Evolutionary conservation across 1,140 invertebrate species (phyloP).

Genomic region (Drosophila leontia): DNA sequence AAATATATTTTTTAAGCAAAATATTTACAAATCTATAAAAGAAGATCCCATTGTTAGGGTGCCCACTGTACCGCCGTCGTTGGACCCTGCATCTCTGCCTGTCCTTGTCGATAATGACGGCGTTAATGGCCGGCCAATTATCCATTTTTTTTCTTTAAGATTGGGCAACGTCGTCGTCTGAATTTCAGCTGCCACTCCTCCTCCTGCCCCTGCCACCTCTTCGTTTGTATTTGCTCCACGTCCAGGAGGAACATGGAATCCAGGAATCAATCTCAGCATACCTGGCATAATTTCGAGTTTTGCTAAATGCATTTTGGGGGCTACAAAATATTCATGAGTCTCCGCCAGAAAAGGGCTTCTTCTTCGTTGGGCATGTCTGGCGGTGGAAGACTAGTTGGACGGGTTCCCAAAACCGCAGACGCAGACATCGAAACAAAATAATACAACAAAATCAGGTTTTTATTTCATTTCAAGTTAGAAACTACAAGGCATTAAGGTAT

Average conservation of each 20-base stretch:
- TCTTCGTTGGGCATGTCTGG: conserved; percentile 25
- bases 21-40: neutral
- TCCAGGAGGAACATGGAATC: conserved; percentile 16
- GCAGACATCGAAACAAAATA: conserved; percentile 2
- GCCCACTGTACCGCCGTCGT: neutral
- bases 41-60: neutral
- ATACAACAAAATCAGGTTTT: neutral
- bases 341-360: conserved; percentile 37
- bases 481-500: neutral
- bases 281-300: conserved; percentile 41
- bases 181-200: conserved; percentile 1
- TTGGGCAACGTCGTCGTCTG: conserved; percentile 6
- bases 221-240: conserved; percentile 32
- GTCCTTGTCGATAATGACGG: conserved; percentile 57
- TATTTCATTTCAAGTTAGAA: neutral
- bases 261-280: conserved; percentile 43
- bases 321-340: conserved; percentile 42
- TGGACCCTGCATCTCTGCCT: conserved; percentile 8
- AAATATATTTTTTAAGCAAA: neutral
- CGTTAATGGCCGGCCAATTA: conserved; percentile 52
- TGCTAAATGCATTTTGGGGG: conserved; percentile 24
- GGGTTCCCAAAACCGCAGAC: conserved; percentile 47
- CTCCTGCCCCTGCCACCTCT: too few relatives aligned
- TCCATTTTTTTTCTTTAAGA: conserved; percentile 10
- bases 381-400: conserved; percentile 35